Base-by-base conservation (phyloP, 1,140 invertebrate species). In the Eueides isabella region DNA sequence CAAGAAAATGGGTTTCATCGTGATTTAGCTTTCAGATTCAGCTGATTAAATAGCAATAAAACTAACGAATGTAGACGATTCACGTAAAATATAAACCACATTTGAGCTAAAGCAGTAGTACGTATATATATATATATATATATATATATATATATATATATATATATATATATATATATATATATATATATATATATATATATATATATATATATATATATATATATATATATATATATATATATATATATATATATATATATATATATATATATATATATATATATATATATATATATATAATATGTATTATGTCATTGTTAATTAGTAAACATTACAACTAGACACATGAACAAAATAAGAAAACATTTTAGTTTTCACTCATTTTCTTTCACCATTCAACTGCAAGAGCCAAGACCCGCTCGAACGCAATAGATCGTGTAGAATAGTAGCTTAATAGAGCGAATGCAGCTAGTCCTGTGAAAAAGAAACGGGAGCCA, bases 401-500 rank as follows among this genome's bases (percentile, higher is more conserved):
- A 55, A 55, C 7, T 11, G 14, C 66, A 26, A 33, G 41, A 30
- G n/a, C 12, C 55, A 38, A 38, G 67, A 70, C 33, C 9, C 33
- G 67, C 35, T 70, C 26, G 28, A 61, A 41, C 63, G 33, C 28
- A 70, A 31, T 82, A 83, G 84, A 86, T 82, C 81, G 74, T n/a
- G 70, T 70, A 88, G 85, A 88, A 87, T 84, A 82, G 83, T 78
- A 76, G 76, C 81, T 84, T 88, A 87, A 91, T 89, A 73, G 80
- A 84, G 79, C 76, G 76, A 77, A 71, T 80, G 80, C 80, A 80
- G 31, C 71, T 61, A 76, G 79, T 76, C 73, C 67, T 75, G 77
- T 85, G 79, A 86, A 89, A 91, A 89, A 90, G 81, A 90, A 88
- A 88, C 76, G 85, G 80, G 71, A 86, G 79, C 87, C 89, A 92